Base-by-base conservation (phyloP, 2,888 invertebrate species). In the Lydus trimaculatus region DNA sequence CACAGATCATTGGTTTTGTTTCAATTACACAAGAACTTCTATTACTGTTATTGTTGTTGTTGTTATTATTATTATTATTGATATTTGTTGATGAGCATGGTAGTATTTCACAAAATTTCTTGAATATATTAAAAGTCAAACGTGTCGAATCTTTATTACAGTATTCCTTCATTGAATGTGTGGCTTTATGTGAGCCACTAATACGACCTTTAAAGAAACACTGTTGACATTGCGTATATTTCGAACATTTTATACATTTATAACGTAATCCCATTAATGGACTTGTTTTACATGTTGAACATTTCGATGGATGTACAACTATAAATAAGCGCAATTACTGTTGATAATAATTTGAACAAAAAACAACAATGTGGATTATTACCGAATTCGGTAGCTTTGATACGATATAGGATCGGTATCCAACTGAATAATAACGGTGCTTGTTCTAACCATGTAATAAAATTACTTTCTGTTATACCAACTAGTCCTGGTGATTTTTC, bases 401-500 rank as follows among this genome's bases (percentile, higher is more conserved):
- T 84, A 71, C 91, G 86, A 79, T 90, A 89, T 68, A 91, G 84
- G 31, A 91, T 89, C 23, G 91, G 89, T 75, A 91, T 85, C 91
- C 91, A 92, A 9, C 89, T 87, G 13, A 92, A 81, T 43, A 90
- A 85, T 74, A 90, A 89, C 11, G 90, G 89, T 71, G 89, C 89
- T 31, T 86, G 86, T 77, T 89, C 86, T 60, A 94, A 87, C 95
- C 95, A 95, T 69, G 87, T 84, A 9, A 92, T 89, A 73, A 94
- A 93, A 15, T 87, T 85, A 62, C 89, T 89, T 76, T 92, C 89
- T 58, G 88, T 88, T 58, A 92, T 87, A 20, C 92, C 93, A 9
- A 91, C 86, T 84, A 91, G 89, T 23, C 91, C 91, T n/a, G 90
- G 91, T 72, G 88, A 90, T 91, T 91, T 90, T 72, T 87, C 87